phyloP scores from a whole-genome alignment of 2,797 vertebrate genomes.

The Danionella dracula region DNA sequence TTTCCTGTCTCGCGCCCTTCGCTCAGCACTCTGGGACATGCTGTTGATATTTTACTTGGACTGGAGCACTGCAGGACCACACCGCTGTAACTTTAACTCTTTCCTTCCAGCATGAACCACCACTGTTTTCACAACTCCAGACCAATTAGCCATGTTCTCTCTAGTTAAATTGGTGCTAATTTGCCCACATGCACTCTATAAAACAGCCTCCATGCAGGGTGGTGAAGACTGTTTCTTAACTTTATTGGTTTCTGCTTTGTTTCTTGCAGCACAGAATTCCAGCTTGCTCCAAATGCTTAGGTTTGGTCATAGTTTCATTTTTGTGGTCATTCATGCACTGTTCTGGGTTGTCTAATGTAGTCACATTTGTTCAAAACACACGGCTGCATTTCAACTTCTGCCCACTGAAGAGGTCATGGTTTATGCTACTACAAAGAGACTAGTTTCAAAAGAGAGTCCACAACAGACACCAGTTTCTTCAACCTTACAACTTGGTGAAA shows the following conservation, averaged over 20 bases:
- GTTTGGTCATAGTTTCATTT: conserved; percentile 24
- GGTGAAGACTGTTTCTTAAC: not conserved
- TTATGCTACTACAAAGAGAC: no score
- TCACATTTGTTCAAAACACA: conserved; percentile 10
- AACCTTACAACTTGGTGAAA: no score
- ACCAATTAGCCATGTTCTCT: conserved; percentile 15
- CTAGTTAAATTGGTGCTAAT: conserved; percentile 39
- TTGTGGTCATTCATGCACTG: conserved; percentile 6
- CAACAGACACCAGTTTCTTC: no score
- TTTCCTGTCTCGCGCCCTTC: not conserved
- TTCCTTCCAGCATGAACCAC: conserved; percentile 42
- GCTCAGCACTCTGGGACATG: conserved; percentile 49
- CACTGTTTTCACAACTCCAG: conserved; percentile 48
- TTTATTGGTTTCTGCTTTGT: not conserved
- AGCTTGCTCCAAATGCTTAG: not conserved
- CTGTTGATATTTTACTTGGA: conserved; percentile 61
- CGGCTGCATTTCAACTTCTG: not conserved
- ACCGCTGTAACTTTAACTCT: conserved; percentile 39
- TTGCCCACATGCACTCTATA: conserved; percentile 16
- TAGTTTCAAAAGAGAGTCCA: no score
- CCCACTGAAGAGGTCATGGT: no score
- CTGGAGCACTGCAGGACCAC: conserved; percentile 36
- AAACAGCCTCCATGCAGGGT: conserved; percentile 6
- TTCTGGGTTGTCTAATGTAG: not conserved
- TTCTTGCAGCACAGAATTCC: conserved; percentile 10